phyloP scores from a whole-genome alignment of 2,797 vertebrate species.

The Myripristis jacobus region DNA sequence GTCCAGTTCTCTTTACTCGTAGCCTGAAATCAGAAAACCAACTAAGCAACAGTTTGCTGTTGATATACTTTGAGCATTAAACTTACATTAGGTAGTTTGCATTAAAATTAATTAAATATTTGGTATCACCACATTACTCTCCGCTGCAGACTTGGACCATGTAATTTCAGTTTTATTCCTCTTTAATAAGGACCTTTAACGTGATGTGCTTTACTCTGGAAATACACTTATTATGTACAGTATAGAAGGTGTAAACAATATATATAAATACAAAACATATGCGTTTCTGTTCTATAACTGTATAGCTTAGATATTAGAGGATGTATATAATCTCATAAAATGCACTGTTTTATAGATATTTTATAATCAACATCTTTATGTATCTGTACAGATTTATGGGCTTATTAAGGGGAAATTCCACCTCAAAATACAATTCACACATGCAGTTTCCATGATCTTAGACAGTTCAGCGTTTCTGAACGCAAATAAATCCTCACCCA shows the following conservation, averaged over 20 bases:
- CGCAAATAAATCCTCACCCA: slow-evolving; percentile 2
- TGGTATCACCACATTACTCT: neutral
- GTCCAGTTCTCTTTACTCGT: neutral
- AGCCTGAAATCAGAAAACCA: neutral
- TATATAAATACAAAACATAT: neutral
- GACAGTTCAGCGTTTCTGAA: slow-evolving; percentile 20
- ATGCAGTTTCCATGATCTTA: neutral
- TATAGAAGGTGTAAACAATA: neutral
- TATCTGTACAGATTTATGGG: slow-evolving; percentile 60
- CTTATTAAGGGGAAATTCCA: slow-evolving; percentile 62
- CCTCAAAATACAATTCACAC: slow-evolving; percentile 38
- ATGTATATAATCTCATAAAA: slow-evolving; percentile 64
- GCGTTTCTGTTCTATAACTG: slow-evolving; percentile 22
- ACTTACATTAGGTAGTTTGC: neutral
- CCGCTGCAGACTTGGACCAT: slow-evolving; percentile 10
- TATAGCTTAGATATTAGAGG: slow-evolving; percentile 45
- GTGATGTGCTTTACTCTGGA: neutral
- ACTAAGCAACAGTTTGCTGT: neutral
- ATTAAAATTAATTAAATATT: neutral
- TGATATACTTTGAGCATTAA: neutral
- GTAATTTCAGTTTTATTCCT: neutral
- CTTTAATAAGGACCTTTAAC: slow-evolving; percentile 12
- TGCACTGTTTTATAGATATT: slow-evolving; percentile 78
- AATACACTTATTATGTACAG: neutral
- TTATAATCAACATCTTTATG: slow-evolving; percentile 59